A percentile compares a stretch with the other conserved stretches of the same genome.
These are phyloP conservation scores for Balearica regulorum DNA, from an alignment of 2,797 vertebrate species.

Conservation along the genomic window DNA sequence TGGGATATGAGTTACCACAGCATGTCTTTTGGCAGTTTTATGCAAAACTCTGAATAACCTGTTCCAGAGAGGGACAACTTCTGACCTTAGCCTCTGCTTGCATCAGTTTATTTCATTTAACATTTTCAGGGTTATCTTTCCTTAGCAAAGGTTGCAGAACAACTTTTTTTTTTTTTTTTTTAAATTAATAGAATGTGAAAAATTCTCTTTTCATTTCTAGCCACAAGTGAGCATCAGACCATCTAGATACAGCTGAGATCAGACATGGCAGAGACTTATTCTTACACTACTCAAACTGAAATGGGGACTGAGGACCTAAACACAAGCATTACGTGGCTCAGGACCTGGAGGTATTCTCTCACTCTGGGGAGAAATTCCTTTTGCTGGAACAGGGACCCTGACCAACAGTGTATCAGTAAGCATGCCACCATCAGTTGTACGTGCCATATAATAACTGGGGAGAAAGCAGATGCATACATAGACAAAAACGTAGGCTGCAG, in stretches of 20 bases:
- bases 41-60: background rate
- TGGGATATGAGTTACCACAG: background rate
- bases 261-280: background rate
- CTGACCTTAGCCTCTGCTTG: background rate
- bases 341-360: background rate
- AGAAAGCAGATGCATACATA: background rate
- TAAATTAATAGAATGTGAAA: background rate
- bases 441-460: background rate
- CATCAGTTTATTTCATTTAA: constrained; percentile 10
- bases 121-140: constrained; percentile 14
- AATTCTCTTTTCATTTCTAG: background rate
- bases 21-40: background rate
- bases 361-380: background rate
- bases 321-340: background rate
- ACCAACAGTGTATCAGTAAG: background rate
- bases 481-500: background rate
- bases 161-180: background rate
- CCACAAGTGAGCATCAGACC: background rate
- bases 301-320: background rate
- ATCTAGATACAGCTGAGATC: background rate
- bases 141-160: background rate
- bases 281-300: background rate
- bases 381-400: background rate
- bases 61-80: background rate
- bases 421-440: background rate